Base-by-base conservation (phyloP, 2,113 vertebrate species). In the Melierax canorus region DNA sequence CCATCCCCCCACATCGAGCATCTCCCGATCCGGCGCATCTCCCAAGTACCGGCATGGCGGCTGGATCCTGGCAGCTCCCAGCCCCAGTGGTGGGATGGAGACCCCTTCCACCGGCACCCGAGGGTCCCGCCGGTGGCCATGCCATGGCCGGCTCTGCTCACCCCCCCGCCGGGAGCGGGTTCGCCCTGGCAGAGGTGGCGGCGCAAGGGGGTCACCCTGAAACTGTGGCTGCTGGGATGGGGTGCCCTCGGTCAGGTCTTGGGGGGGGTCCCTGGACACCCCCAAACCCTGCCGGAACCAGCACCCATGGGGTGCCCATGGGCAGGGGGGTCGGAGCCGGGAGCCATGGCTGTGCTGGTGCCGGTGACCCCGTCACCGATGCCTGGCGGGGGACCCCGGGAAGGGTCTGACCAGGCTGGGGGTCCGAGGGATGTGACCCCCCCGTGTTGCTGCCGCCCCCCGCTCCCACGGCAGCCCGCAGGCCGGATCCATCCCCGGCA, bases 1-100 rank as follows among this genome's bases (percentile, higher is more conserved):
- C 39, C 15, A 3, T 43, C 29, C 29, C 29, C 64, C 29, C 8
- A 6, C 26, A 30, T 17, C 4, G 7, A 29, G 78, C 39, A 21
- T 15, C 62, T 41, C 29, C 63, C 39, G 7, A 43, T 32, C 63
- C 14, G 14, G 63, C 29, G 15, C 66, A 18, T 34, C 79, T 59
- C 79, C 71, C 41, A 3, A 1, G 16, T 17, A 3, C 51, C 43
- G 15, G n/a, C 34, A 18, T 21, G 18, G 59, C 8, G 3, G n/a
- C 19, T 0, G 43, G 59, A 8, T 50, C 23, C 67, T 0, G 32
- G 50, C 23, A 19, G 39, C 16, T 34, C 68, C 68, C 30, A 8
- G 4, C 10, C 8, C 45, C 14, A 1, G 30, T 0, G 8, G 4
- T 1, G 13, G n/a, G 6, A 32, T 18, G 41, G 51, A 53, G 22